Evolutionary conservation across 2,888 invertebrate species (phyloP), one percentile per base, ranked within the genome.

Genomic region (Dolichopus griseipennis): DNA sequence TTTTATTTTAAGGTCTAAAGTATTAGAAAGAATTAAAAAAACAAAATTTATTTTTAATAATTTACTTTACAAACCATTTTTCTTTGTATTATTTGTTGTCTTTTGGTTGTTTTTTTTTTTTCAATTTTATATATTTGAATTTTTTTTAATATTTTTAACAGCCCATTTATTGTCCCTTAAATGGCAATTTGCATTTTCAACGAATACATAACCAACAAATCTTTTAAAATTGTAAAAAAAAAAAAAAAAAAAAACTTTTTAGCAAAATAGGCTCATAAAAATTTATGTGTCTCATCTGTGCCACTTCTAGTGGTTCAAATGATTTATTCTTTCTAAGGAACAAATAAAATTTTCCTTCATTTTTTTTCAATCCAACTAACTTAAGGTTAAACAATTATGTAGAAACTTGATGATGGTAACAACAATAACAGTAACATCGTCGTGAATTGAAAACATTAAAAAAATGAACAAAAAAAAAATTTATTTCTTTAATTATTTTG

Each of bases 271-370:
- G 52, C 52, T 18, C 52, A 52, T 52, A 52, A 52, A 52, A 52
- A 52, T 52, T 52, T 52, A 52, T 52, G 52, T n/a, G 52, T 52
- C 52, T 52, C 52, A 52, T 52, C 15, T 52, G 52, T 52, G 52
- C 52, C 52, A 52, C 52, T 52, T 12, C 12, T 12, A 52, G 15
- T 52, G 52, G 15, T 52, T 18, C 12, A 52, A 18, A 52, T 52
- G 52, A 52, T 52, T 18, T 52, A 52, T 52, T 18, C 15, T 52
- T 52, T 52, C 52, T 52, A n/a, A 52, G 52, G 52, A 52, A 52
- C 27, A 52, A 52, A 52, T 52, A 18, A 27, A 27, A 15, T 52
- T 52, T 18, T 52, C 41, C 52, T 52, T 7, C 2, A 5, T 18
- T 52, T 52, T 52, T 12, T 9, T n/a, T 18, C 15, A 52, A 52